Conservation (phyloP, 1,140 invertebrate genomes). For the Neuroterus valhalla region DNA sequence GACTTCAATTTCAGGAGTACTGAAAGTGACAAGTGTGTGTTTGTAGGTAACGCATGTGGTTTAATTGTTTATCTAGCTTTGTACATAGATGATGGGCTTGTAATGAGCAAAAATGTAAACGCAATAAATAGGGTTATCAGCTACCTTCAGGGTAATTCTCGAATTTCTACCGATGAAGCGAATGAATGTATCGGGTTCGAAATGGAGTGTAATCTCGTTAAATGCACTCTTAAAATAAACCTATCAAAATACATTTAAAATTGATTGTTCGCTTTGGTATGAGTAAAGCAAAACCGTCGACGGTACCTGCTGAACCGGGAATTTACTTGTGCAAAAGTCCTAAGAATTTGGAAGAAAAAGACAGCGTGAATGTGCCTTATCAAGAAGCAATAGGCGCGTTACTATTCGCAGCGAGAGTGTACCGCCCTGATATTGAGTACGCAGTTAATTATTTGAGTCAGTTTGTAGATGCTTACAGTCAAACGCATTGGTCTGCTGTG, state of each 20-base stretch:
- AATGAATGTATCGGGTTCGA: too few relatives aligned
- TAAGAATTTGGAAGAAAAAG: background rate
- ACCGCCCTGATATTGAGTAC: constrained; percentile 61
- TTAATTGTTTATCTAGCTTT: constrained; percentile 43
- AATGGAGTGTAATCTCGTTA: constrained; percentile 50
- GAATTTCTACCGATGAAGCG: constrained; percentile 50
- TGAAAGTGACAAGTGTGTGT: too few relatives aligned
- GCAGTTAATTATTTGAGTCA: constrained; percentile 45
- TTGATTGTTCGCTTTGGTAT: constrained; percentile 39
- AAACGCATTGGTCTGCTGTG: too few relatives aligned
- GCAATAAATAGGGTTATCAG: constrained; percentile 46
- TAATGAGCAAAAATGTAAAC: too few relatives aligned
- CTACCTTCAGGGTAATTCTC: constrained; percentile 48
- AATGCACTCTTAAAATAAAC: constrained; percentile 36
- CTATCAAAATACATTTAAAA: constrained; percentile 35
- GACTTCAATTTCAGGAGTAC: constrained; percentile 42
- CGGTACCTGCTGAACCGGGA: constrained; percentile 35
- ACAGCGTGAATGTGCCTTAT: constrained; percentile 47
- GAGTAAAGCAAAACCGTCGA: constrained; percentile 37
- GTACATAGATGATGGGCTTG: constrained; percentile 59
- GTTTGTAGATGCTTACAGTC: too few relatives aligned
- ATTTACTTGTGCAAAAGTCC: constrained; percentile 34
- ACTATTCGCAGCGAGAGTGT: too few relatives aligned
- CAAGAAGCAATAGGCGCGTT: too few relatives aligned
- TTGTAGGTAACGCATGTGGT: too few relatives aligned